Evolutionary conservation across 2,113 vertebrate genomes (phyloP).

Genomic region (western clawed frog (Xenopus tropicalis)): DNA sequence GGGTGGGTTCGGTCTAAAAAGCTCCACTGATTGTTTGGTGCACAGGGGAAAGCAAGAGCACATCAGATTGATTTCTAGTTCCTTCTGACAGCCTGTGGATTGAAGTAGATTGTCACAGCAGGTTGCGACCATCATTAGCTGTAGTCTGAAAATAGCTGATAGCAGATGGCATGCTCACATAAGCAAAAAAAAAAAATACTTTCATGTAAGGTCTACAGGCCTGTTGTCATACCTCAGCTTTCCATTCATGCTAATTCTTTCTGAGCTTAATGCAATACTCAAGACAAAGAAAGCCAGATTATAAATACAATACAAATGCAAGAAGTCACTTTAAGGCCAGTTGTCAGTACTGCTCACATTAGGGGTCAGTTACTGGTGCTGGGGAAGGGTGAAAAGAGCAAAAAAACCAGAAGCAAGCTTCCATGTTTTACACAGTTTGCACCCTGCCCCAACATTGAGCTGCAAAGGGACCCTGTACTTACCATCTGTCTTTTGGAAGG

Average conservation of each 20-base stretch:
- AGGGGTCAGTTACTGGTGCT: too few species aligned
- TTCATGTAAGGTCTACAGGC: constrained; percentile 22
- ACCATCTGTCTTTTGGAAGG: too few species aligned
- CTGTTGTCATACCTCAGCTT: constrained; percentile 36
- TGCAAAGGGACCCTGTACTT: too few species aligned
- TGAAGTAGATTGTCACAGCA: constrained; percentile 47
- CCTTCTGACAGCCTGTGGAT: constrained; percentile 45
- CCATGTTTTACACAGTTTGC: too few species aligned
- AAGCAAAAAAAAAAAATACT: constrained; percentile 40
- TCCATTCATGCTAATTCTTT: constrained; percentile 22
- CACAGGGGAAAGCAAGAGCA: constrained; percentile 44
- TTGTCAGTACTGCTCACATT: too few species aligned
- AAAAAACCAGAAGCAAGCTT: too few species aligned
- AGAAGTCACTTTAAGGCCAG: too few species aligned
- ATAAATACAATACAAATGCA: too few species aligned
- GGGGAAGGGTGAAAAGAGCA: too few species aligned
- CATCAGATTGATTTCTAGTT: constrained; percentile 46
- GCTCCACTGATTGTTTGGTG: constrained; percentile 39
- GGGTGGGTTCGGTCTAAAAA: constrained; percentile 31
- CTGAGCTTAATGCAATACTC: background rate
- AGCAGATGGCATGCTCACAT: constrained; percentile 44
- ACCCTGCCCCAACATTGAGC: too few species aligned
- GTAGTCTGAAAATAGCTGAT: constrained; percentile 44
- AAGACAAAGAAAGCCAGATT: too few species aligned
- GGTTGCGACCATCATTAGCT: constrained; percentile 46